Evolutionary conservation across 2,888 invertebrate species (phyloP).

Genomic region (Caenorhabditis zanzibari): DNA sequence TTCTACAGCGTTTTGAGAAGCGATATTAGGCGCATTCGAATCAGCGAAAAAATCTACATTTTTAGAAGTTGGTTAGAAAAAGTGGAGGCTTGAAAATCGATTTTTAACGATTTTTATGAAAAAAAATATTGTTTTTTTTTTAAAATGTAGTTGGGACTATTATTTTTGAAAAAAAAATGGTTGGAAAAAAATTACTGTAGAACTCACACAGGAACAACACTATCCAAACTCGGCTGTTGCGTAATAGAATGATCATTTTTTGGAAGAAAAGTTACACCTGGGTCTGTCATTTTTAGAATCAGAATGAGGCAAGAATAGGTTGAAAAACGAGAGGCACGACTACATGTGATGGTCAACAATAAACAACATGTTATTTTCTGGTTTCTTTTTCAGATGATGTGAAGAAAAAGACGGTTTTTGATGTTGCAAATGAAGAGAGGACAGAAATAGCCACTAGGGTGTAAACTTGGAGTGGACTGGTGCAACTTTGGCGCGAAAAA

Average conservation of each 20-base stretch:
- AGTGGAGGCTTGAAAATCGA: too few species aligned
- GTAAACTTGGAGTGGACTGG: too few species aligned
- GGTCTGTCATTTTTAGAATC: not conserved
- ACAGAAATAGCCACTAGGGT: not conserved
- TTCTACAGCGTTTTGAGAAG: too few species aligned
- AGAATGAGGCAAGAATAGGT: not conserved
- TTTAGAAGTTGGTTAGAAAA: too few species aligned
- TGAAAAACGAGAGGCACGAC: not conserved
- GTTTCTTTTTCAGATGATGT: conserved; percentile 1
- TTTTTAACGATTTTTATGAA: too few species aligned
- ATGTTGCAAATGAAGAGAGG: not conserved
- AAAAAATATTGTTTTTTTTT: too few species aligned
- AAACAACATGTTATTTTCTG: not conserved
- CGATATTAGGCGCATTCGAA: too few species aligned
- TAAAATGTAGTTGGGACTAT: not conserved
- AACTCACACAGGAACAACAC: not conserved
- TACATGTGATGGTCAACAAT: not conserved
- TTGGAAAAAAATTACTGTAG: too few species aligned
- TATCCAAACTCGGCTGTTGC: conserved; percentile 2
- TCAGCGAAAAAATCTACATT: too few species aligned
- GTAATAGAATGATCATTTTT: not conserved
- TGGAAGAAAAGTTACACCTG: not conserved
- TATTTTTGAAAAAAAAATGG: not conserved
- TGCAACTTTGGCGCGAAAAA: too few species aligned
- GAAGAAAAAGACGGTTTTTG: not conserved